Evolutionary conservation across 2,888 invertebrate species (phyloP), one percentile per base, ranked within the genome.

Genomic region (Xestia c-nigrum): DNA sequence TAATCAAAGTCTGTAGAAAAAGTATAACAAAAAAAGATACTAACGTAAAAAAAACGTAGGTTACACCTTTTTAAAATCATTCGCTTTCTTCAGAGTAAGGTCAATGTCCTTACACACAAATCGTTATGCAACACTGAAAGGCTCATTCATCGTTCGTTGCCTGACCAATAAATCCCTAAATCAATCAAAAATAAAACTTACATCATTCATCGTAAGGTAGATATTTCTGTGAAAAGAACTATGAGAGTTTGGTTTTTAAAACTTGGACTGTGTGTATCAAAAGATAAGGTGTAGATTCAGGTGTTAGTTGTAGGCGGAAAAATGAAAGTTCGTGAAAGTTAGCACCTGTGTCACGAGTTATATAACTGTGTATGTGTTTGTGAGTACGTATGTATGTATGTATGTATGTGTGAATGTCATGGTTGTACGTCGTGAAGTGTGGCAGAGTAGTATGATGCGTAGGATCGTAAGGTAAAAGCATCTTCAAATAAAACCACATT

Each of bases 281-380:
- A 0, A 0, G 0, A 7, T 76, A 84, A 72, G 67, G 81, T 78
- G 14, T 24, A 69, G 52, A 64, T 87, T 90, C 1, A 55, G 64
- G 0, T 83, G 64, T 72, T 67, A 52, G 9, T 59, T 50, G 61
- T 63, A 64, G 80, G 74, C 84, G 87, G 90, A 91, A 93, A 93
- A 94, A 92, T 90, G 94, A 94, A 94, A 94, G 94, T 93, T 86
- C 46, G 91, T 89, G 94, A 94, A 94, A 94, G 93, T 93, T 85
- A 78, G 73, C 91, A 90, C 89, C 91, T 91, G 91, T 84, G 80
- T 85, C 76, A 73, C 75, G 83, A 82, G 75, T 82, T 86, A 85
- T 89, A 83, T 88, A 88, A 89, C 84, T 78, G 77, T 78, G 84
- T 74, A 75, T 85, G 82, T 85, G 81, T 84, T 76, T 57, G 77